Base-by-base conservation (phyloP, 2,797 vertebrate species). In the Lagodon rhomboides region DNA sequence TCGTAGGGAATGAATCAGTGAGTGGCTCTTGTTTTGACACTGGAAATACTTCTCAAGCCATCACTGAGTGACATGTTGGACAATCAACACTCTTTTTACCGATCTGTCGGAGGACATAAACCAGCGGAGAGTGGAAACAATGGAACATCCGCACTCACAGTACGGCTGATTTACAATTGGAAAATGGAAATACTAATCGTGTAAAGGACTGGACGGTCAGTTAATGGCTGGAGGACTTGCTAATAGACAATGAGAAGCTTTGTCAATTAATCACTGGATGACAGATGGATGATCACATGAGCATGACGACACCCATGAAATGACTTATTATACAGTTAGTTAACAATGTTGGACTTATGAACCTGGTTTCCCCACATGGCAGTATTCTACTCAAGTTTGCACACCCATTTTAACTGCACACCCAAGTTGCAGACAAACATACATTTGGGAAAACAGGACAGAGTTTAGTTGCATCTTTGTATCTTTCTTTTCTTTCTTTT, bases 151-250 rank as follows among this genome's bases (percentile, higher is more conserved):
- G 16, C 27, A 38, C 38, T 38, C 38, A 38, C 38, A 38, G 38
- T 38, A 7, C 30, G 25, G 38, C 30, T 68, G 55, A 76, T 80
- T 78, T 65, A 83, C 63, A 34, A 5, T 53, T 13, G 56, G 38
- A 43, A 58, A 83, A 75, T 77, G 69, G 69, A 79, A 75, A 77
- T 67, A 41, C 9, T 56, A 71, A 82, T 79, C 8, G 17, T 55
- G 68, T 47, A 41, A 47, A 55, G 27, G 50, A 69, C 41, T 30
- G 58, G 41, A 56, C 13, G 64, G 22, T 15, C 50, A 41, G 41
- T 68, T 75, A 76, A 82, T 47, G 73, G 56, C 46, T 62, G 27
- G 46, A 69, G 23, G 44, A 59, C 71, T 63, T 66, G 15, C 60
- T 59, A 75, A 76, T 54, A 68, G 53, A 50, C 53, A 58, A 25